Base-by-base conservation (phyloP, 2,797 vertebrate species). In the Hylomyscus alleni region DNA sequence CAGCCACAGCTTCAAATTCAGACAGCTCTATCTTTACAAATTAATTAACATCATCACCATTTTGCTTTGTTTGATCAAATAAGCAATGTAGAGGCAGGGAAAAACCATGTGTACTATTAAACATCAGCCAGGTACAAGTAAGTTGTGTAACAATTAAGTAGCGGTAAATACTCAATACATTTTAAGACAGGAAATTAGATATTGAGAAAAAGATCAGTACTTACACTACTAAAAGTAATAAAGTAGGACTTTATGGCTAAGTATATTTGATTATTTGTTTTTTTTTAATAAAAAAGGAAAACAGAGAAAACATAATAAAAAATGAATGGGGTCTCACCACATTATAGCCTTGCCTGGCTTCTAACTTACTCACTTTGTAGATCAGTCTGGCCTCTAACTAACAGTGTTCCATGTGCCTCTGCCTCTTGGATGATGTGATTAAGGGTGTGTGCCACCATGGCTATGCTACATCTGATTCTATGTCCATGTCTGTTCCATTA, bases 11-110 rank as follows among this genome's bases (percentile, higher is more conserved):
- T 76, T 76, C 40, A 29, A 26, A 47, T 47, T 76, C 12, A 29
- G 12, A 47, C 73, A 47, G 6, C 6, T 24, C 24, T 47, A 76
- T 47, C 24, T 34, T 75, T 75, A 26, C 40, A 44, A 75, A 44
- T 31, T 89, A 37, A 37, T 52, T 84, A 67, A 81, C 11, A 6
- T 65, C 40, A 6, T 76, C 47, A 88, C 76, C 13, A 29, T 82
- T 92, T 94, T 78, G 60, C 52, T 22, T 69, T 81, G 19, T 26
- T 73, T 87, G 56, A 54, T 62, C 60, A 82, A 86, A 76, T 69
- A 89, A 95, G 54, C 34, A 73, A 34, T 12, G 50, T 14, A 12
- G 10, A 20, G 40, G 12, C 8, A 80, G 44, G 11, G 2, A 22
- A 47, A 47, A 67, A n/a, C 19, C 19, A 2, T 86, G 34, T 37